These are phyloP conservation scores for Mesitornis unicolor DNA, from an alignment of 2,113 vertebrate genomes.

Conservation along the genomic window DNA sequence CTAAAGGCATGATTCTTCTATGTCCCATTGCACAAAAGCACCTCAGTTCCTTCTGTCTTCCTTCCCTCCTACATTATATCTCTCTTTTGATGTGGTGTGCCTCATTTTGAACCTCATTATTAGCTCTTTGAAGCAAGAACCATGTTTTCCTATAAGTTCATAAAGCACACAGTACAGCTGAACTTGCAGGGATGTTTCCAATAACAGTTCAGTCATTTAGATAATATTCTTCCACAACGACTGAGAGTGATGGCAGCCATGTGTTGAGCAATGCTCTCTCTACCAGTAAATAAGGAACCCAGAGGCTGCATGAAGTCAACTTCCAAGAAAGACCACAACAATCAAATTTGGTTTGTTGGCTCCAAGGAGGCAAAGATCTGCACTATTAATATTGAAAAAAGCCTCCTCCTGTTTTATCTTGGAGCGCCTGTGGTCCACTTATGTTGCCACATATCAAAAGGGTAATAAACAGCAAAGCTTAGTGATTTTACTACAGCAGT, in stretches of 20 bases:
- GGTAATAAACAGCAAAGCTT: constrained; percentile 61
- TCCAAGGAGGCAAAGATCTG: constrained; percentile 19
- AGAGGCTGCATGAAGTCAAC: not conserved
- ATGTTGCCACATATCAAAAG: constrained; percentile 34
- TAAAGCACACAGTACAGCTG: constrained; percentile 4
- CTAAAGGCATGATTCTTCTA: not conserved
- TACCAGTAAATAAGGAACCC: constrained; percentile 6
- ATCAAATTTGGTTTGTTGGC: constrained; percentile 5
- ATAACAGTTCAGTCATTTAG: constrained; percentile 33
- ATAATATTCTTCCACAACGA: constrained; percentile 18
- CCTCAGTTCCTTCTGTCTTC: not conserved
- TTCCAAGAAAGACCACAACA: constrained; percentile 47
- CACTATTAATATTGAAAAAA: constrained; percentile 24
- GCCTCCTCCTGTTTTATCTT: constrained; percentile 45
- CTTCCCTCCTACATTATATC: not conserved
- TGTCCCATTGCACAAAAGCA: constrained; percentile 2
- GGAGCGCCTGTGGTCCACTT: constrained; percentile 52
- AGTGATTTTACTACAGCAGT: constrained; percentile 50
- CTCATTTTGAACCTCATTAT: constrained; percentile 44
- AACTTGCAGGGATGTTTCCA: constrained; percentile 57
- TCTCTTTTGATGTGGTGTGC: constrained; percentile 48
- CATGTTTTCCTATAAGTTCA: not conserved
- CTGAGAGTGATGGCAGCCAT: constrained; percentile 28
- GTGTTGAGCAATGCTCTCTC: constrained; percentile 31
- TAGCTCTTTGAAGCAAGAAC: constrained; percentile 51